These are phyloP conservation scores for Drosophila incognita DNA, from an alignment of 2,888 invertebrate species.

Conservation along the genomic window DNA sequence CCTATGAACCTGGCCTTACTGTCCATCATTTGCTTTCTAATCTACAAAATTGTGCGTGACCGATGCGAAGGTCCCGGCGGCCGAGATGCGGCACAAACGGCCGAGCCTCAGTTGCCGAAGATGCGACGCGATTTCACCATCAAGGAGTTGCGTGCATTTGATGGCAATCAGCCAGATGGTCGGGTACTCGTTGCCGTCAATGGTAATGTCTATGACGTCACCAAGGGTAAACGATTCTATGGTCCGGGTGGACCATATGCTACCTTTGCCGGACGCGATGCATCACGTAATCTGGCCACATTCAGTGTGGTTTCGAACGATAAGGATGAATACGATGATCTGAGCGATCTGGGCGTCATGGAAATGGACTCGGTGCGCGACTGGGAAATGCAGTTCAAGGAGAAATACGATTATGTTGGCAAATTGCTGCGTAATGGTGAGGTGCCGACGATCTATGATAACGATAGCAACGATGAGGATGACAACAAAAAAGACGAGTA, in stretches of 20 bases:
- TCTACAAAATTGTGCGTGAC: constrained; percentile 91
- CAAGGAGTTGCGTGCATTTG: constrained; percentile 93
- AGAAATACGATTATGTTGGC: constrained; percentile 97
- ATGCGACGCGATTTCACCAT: constrained; percentile 95
- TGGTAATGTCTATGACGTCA: constrained; percentile 97
- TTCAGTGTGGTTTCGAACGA: constrained; percentile 93
- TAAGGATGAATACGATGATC: constrained; percentile 96
- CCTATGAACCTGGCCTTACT: constrained; percentile 90
- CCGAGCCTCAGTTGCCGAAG: constrained; percentile 90
- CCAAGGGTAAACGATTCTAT: constrained; percentile 95
- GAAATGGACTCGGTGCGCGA: constrained; percentile 98
- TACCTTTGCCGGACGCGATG: constrained; percentile 97
- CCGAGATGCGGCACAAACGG: constrained; percentile 47
- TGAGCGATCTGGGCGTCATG: constrained; percentile 95
- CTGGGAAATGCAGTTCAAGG: constrained; percentile 99
- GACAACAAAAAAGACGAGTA: constrained; percentile 55
- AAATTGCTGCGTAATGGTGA: constrained; percentile 96
- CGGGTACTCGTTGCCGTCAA: constrained; percentile 96
- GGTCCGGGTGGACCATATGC: constrained; percentile 98
- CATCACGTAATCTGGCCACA: constrained; percentile 96
- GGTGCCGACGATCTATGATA: constrained; percentile 94
- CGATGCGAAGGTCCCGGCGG: constrained; percentile 85
- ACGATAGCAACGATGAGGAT: constrained; percentile 88
- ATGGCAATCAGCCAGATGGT: constrained; percentile 94
- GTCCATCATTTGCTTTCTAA: constrained; percentile 88